A percentile compares a stretch with the other conserved stretches of the same genome.
Conservation (phyloP, 2,113 vertebrate species). For the Apodemus sylvaticus region DNA sequence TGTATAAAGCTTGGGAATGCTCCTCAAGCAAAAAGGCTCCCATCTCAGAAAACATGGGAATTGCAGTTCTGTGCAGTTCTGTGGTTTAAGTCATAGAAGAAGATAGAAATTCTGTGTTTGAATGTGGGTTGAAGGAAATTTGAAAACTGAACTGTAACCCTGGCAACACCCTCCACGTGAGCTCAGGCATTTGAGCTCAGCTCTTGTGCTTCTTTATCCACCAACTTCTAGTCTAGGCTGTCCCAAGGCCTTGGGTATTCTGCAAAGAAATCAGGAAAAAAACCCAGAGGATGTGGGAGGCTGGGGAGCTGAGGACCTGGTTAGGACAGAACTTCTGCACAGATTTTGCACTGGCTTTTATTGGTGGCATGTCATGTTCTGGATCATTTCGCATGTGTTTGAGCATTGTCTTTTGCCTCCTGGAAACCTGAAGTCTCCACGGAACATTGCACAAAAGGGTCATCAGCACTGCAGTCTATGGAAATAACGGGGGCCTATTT, state of each 20-base stretch:
- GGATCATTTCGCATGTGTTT: neutral
- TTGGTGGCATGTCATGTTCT: slow-evolving; percentile 1
- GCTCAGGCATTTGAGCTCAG: slow-evolving; percentile 55
- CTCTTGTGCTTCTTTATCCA: slow-evolving; percentile 27
- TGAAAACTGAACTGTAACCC: slow-evolving; percentile 49
- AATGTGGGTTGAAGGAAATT: slow-evolving; percentile 29
- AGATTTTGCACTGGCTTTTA: neutral
- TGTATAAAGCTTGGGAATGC: neutral
- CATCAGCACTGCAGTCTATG: slow-evolving; percentile 63
- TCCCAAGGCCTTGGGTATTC: slow-evolving; percentile 38
- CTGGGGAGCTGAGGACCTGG: neutral
- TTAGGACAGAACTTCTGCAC: neutral
- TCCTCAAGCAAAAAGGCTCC: neutral
- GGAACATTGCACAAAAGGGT: slow-evolving; percentile 41
- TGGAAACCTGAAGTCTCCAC: slow-evolving; percentile 32
- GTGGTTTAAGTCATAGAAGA: neutral
- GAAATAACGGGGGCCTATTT: slow-evolving; percentile 81
- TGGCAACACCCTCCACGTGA: neutral
- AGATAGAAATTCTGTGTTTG: slow-evolving; percentile 10
- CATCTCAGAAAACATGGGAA: neutral
- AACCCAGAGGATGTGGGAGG: neutral
- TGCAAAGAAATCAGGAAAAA: slow-evolving; percentile 7
- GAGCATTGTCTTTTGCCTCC: slow-evolving; percentile 35
- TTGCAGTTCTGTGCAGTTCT: neutral
- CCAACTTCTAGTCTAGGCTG: slow-evolving; percentile 39